Evolutionary conservation across 2,888 invertebrate species (phyloP).

Genomic region (Druceiella hillmani): DNA sequence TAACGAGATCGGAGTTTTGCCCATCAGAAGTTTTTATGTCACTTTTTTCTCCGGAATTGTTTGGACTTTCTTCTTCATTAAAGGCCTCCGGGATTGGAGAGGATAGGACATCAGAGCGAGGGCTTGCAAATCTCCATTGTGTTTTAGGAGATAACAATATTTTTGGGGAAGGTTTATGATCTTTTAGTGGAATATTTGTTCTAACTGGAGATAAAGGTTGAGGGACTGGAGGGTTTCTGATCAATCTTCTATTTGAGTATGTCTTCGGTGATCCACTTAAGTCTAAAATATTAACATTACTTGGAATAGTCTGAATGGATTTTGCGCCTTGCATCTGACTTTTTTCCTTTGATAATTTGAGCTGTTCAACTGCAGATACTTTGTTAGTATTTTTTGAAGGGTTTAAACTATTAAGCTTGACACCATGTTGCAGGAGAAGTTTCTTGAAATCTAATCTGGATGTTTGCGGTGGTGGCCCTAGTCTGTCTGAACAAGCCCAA

Average conservation of each 20-base stretch:
- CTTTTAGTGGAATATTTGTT: conserved; percentile 44
- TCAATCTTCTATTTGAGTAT: conserved; percentile 57
- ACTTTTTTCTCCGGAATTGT: conserved; percentile 53
- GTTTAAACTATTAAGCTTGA: conserved; percentile 52
- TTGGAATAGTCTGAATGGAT: conserved; percentile 28
- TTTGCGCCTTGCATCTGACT: conserved; percentile 32
- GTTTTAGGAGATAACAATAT: conserved; percentile 67
- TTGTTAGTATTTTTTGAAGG: conserved; percentile 55
- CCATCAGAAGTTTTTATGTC: conserved; percentile 29
- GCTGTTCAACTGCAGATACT: conserved; percentile 72
- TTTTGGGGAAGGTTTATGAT: conserved; percentile 52
- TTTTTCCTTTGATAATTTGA: conserved; percentile 63
- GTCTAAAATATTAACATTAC: conserved; percentile 58
- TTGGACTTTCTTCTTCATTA: conserved; percentile 70
- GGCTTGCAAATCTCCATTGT: conserved; percentile 68
- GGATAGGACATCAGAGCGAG: conserved; percentile 77
- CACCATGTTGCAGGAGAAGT: conserved; percentile 70
- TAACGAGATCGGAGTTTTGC: conserved; percentile 35
- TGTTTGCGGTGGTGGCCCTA: conserved; percentile 62
- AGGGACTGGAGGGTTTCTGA: conserved; percentile 38
- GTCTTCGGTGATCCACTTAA: conserved; percentile 67
- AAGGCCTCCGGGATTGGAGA: conserved; percentile 81
- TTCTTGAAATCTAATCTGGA: conserved; percentile 82
- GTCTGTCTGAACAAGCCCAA: conserved; percentile 58
- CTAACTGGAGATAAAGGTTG: conserved; percentile 52